Conservation (phyloP, 2,113 vertebrate genomes). For the Haplotaxodon microlepis region DNA sequence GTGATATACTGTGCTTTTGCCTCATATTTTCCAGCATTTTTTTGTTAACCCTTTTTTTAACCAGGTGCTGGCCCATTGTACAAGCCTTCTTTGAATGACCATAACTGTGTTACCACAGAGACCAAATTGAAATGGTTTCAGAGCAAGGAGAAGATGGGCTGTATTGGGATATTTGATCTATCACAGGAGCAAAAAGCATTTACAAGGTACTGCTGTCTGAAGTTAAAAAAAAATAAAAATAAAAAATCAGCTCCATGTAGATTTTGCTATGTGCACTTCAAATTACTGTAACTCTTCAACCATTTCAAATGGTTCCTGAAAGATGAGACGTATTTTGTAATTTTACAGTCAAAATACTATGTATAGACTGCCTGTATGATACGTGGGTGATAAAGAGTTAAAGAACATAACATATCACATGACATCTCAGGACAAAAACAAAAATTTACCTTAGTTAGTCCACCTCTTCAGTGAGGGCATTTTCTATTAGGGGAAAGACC, state of each 20-base stretch:
- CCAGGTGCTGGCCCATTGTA: not conserved
- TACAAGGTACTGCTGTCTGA: not conserved
- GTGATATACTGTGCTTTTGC: not conserved
- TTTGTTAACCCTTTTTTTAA: not conserved
- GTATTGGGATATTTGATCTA: not conserved
- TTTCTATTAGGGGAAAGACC: not conserved
- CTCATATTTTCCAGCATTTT: not conserved
- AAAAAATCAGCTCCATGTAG: not conserved
- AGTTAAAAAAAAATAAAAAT: not conserved
- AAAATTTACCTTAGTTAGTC: not conserved
- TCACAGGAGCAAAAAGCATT: not conserved
- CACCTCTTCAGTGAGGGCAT: not conserved
- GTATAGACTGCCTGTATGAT: not conserved
- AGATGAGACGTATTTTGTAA: not conserved
- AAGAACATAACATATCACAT: not conserved
- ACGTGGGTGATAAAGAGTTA: not conserved
- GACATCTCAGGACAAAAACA: not conserved
- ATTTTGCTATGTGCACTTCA: not conserved
- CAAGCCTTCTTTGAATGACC: not conserved
- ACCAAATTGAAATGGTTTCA: not conserved
- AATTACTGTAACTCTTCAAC: not conserved
- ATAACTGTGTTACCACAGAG: not conserved
- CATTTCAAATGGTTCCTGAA: not conserved
- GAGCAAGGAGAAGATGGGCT: not conserved
- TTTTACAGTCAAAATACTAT: not conserved